Base-by-base conservation (phyloP, 2,113 vertebrate species). In the Myotis lucifugus region DNA sequence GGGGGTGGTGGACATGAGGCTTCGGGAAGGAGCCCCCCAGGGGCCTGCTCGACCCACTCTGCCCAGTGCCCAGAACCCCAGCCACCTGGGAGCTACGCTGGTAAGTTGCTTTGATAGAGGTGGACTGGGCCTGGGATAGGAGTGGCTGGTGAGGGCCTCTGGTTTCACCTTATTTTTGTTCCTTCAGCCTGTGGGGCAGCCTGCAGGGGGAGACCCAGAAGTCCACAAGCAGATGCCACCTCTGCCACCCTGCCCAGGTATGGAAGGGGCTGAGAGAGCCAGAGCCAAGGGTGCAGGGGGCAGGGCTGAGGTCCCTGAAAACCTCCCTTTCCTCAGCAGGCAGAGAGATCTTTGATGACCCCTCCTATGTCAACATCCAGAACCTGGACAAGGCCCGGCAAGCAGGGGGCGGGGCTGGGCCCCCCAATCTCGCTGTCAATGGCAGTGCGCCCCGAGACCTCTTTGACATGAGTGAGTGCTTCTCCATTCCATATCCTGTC, bases 281-380 rank as follows among this genome's bases (percentile, higher is more conserved):
- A 4, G 21, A 32, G 50, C 15, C 17, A 4, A 18, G 61, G 32
- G 25, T 12, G 32, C 32, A n/a, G 72, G 61, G 50, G 56, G 46
- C 40, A n/a, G 81, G 73, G 12, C 17, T 12, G 17, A 52, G 42
- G 21, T 46, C 69, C 23, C 69, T 34, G 29, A 56, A n/a, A 59
- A 8, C 50, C 9, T 67, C 70, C 5, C 5, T 95, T 76, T 54
- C 48, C 50, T 84, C 19, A 23, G 61, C 92, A 97, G 97, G 98
- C 64, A 67, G 92, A 0, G 99, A 99, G 50, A 98, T 99, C 67
- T 99, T 99, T 5, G 99, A 99, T 69, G 99, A 99, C 94, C 99
- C 99, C 0, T 99, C 99, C 0, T 99, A 99, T 0, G 99, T 99
- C 94, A 99, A 99, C 0, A 99, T 99, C 81, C 98, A 99, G 95